phyloP scores from a whole-genome alignment of 2,797 vertebrate species.

The Phaenicophaeus curvirostris region DNA sequence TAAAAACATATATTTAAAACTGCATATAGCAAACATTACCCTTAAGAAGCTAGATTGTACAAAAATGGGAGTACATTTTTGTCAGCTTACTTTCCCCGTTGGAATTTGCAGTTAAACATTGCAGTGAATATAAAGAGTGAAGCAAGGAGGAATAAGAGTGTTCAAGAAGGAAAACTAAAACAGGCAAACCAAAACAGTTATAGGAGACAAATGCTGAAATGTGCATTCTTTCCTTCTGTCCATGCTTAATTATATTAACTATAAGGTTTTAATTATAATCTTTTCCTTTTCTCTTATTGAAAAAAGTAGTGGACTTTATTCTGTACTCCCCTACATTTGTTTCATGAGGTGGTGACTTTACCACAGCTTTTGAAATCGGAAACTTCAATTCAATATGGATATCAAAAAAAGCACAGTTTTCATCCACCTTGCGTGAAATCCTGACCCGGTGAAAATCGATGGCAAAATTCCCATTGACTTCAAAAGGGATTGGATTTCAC shows the following conservation, averaged over 20 bases:
- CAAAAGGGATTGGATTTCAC: slow-evolving; percentile 38
- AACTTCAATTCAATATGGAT: not conserved
- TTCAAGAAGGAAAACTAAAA: not conserved
- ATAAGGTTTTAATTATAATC: not conserved
- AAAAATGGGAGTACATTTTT: not conserved
- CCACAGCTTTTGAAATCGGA: not conserved
- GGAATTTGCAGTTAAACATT: not conserved
- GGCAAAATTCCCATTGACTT: slow-evolving; percentile 49
- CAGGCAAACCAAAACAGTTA: not conserved
- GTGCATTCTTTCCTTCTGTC: not conserved
- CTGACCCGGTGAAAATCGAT: slow-evolving; percentile 33
- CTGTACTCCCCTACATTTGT: not conserved
- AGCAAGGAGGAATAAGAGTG: not conserved
- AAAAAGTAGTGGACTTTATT: not conserved
- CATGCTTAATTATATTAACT: not conserved
- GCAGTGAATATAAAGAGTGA: not conserved
- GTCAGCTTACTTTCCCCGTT: not conserved
- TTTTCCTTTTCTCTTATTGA: not conserved
- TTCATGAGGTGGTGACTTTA: not conserved
- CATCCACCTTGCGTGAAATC: not conserved
- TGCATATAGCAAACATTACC: not conserved
- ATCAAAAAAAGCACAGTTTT: not conserved
- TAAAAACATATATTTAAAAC: not conserved
- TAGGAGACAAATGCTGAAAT: not conserved
- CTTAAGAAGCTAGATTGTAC: not conserved